phyloP scores from a whole-genome alignment of 2,888 invertebrate species.

The Tanytarsus gracilentus region DNA sequence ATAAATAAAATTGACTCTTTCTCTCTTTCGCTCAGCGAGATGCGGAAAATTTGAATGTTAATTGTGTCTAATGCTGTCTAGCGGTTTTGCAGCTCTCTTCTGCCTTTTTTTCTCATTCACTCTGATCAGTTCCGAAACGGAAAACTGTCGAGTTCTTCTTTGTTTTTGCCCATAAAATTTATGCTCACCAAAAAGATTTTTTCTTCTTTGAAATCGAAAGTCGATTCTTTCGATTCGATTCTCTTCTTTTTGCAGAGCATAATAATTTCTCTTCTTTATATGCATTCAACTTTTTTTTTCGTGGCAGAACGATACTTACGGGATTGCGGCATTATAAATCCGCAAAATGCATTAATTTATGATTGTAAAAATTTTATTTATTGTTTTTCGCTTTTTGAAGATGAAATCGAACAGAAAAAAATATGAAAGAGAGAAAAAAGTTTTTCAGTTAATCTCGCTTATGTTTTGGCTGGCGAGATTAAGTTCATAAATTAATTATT shows the following conservation, averaged over 20 bases:
- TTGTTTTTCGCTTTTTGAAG: conserved; percentile 8
- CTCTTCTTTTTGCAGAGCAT: not conserved
- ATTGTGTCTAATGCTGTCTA: conserved; percentile 15
- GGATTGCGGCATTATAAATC: conserved; percentile 10
- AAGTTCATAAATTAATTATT: too few species aligned
- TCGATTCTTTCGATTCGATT: too few species aligned
- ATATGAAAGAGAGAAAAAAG: too few species aligned
- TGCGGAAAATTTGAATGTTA: conserved; percentile 24
- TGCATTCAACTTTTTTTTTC: not conserved
- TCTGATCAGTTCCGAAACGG: conserved; percentile 15
- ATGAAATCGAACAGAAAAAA: too few species aligned
- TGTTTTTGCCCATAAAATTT: not conserved
- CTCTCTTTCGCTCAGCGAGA: not conserved
- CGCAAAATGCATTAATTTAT: conserved; percentile 24
- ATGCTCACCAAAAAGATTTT: not conserved
- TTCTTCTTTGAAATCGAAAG: conserved; percentile 2
- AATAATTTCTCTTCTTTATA: not conserved
- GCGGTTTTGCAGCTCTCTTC: not conserved
- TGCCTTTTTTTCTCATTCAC: conserved; percentile 3
- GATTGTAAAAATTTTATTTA: conserved; percentile 25
- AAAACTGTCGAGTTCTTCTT: too few species aligned
- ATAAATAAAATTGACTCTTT: conserved; percentile 16
- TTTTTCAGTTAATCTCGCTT: too few species aligned
- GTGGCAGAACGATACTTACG: not conserved
- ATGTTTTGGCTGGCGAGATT: too few species aligned